A percentile compares a stretch with the other conserved stretches of the same genome.
Evolutionary conservation across 2,888 invertebrate genomes (phyloP).

Genomic region (Aphidius colemani): DNA sequence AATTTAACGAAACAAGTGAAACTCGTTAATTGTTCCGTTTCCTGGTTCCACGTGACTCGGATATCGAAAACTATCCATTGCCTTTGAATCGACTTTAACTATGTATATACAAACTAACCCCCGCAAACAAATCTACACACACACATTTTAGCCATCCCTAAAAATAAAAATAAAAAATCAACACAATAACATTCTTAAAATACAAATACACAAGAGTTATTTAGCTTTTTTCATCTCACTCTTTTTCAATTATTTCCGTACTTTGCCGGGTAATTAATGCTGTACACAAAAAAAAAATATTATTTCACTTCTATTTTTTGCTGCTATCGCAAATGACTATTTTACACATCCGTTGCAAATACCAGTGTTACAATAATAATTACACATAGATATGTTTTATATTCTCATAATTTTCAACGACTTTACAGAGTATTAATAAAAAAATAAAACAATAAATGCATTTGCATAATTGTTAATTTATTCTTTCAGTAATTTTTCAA

Average conservation of each 20-base stretch:
- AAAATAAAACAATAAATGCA: constrained; percentile 1
- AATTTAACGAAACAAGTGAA: constrained; percentile 28
- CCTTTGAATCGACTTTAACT: constrained; percentile 18
- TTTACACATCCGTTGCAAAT: constrained; percentile 16
- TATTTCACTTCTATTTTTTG: too few species aligned
- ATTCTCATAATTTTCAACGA: background rate
- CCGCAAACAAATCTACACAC: too few species aligned
- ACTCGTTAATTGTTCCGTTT: constrained; percentile 31
- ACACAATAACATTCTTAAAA: too few species aligned
- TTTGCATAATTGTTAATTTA: background rate
- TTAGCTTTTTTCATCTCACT: constrained; percentile 22
- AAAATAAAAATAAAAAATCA: too few species aligned
- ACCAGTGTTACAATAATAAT: background rate
- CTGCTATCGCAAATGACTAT: constrained; percentile 11
- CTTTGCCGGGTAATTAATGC: constrained; percentile 25
- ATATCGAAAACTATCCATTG: constrained; percentile 24
- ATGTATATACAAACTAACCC: background rate
- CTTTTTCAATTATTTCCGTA: constrained; percentile 28
- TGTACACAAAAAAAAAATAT: background rate
- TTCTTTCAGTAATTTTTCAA: too few species aligned
- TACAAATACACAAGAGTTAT: background rate
- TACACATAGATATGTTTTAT: background rate
- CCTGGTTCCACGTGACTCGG: constrained; percentile 26
- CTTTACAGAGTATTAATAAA: constrained; percentile 8
- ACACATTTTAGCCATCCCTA: too few species aligned